A percentile compares a stretch with the other conserved stretches of the same genome.
phyloP scores from a whole-genome alignment of 2,113 vertebrate species.

The Felis catus region DNA sequence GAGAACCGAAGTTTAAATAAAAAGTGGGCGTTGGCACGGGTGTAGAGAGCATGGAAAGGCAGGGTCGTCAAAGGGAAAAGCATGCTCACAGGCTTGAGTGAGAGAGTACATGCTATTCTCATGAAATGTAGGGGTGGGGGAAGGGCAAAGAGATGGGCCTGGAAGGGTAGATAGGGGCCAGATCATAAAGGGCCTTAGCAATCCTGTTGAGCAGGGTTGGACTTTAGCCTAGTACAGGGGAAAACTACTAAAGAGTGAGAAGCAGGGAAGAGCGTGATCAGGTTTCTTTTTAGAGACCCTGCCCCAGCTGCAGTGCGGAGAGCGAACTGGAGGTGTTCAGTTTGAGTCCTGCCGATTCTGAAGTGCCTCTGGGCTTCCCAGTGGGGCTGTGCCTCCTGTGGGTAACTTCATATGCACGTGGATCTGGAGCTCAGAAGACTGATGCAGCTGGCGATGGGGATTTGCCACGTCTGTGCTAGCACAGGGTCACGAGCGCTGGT shows the following conservation, averaged over 20 bases:
- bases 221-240: background rate
- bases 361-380: background rate
- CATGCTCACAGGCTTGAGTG: background rate
- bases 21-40: background rate
- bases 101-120: background rate
- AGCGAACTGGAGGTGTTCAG: background rate
- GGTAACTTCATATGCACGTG: background rate
- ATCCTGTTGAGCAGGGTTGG: background rate
- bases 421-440: background rate
- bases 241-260: background rate
- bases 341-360: background rate
- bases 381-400: background rate
- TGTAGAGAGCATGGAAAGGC: background rate
- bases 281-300: background rate
- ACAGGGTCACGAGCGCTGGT: background rate
- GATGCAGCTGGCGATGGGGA: background rate
- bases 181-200: background rate
- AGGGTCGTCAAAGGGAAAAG: background rate
- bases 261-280: background rate
- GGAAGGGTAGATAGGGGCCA: background rate
- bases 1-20: background rate
- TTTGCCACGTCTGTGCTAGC: background rate
- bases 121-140: background rate
- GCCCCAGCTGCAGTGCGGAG: background rate
- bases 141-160: background rate